A percentile compares a stretch with the other conserved stretches of the same genome.
Conservation (phyloP, 2,113 vertebrate genomes). For the Lepus europaeus region DNA sequence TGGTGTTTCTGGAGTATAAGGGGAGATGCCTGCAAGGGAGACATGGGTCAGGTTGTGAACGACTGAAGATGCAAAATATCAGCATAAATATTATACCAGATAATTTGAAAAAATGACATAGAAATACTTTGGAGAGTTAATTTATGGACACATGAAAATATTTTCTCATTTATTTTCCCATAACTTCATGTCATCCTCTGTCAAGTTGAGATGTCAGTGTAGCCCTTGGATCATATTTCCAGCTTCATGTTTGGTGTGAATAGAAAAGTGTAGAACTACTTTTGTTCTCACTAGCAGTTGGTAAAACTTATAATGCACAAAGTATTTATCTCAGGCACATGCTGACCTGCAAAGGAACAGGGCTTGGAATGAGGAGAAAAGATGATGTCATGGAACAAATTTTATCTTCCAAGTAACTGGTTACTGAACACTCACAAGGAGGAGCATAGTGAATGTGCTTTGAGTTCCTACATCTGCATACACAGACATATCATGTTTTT, state of each 20-base stretch:
- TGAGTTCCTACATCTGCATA: background rate
- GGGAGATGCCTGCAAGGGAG: background rate
- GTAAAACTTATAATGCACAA: background rate
- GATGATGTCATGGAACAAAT: background rate
- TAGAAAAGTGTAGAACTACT: background rate
- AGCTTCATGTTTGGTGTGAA: background rate
- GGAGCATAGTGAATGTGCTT: background rate
- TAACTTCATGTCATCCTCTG: background rate
- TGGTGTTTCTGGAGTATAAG: background rate
- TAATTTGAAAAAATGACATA: background rate
- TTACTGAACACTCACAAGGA: background rate
- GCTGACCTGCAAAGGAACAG: background rate
- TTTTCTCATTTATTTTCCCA: background rate
- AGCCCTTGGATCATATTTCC: background rate
- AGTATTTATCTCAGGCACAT: background rate
- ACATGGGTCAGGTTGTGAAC: background rate
- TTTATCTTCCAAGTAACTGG: background rate
- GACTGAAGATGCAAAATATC: background rate
- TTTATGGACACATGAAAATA: background rate
- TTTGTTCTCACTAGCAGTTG: background rate
- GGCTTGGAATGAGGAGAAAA: background rate
- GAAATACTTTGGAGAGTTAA: background rate
- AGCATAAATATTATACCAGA: background rate
- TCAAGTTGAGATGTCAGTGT: background rate
- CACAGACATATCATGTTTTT: background rate